Evolutionary conservation across 2,113 vertebrate species (phyloP).

Genomic region (Orientallactaga bullata): DNA sequence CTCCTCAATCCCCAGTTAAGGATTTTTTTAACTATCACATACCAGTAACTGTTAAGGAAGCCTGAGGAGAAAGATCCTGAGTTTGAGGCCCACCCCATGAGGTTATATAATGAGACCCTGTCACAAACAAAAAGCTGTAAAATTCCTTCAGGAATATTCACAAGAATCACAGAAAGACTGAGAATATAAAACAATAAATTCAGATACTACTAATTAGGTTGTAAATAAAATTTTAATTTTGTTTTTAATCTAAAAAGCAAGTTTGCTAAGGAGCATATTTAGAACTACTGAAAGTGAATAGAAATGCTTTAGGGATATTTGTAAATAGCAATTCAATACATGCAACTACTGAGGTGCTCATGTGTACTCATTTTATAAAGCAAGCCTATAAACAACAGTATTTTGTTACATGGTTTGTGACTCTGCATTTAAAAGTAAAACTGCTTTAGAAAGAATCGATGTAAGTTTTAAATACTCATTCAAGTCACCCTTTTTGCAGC

Average conservation of each 20-base stretch:
- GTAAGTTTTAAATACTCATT: slow-evolving; percentile 44
- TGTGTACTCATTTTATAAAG: slow-evolving; percentile 31
- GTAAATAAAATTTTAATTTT: background rate
- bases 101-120: background rate
- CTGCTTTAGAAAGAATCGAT: slow-evolving; percentile 19
- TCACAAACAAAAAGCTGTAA: background rate
- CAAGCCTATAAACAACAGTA: slow-evolving; percentile 23
- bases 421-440: slow-evolving; percentile 48
- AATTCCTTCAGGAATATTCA: slow-evolving; percentile 35
- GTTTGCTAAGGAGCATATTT: background rate
- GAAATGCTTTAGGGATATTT: slow-evolving; percentile 13
- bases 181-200: slow-evolving; percentile 52
- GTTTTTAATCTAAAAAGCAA: slow-evolving; percentile 29
- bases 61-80: background rate
- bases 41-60: background rate
- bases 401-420: slow-evolving; percentile 47
- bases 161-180: slow-evolving; percentile 12
- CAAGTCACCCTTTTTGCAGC: slow-evolving; percentile 33
- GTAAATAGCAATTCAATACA: background rate
- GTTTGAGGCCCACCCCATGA: background rate
- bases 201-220: background rate
- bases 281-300: slow-evolving; percentile 27
- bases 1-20: too few species aligned
- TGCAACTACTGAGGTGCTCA: background rate
- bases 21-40: background rate